phyloP scores from a whole-genome alignment of 2,888 invertebrate species.

The Philonicus albiceps region DNA sequence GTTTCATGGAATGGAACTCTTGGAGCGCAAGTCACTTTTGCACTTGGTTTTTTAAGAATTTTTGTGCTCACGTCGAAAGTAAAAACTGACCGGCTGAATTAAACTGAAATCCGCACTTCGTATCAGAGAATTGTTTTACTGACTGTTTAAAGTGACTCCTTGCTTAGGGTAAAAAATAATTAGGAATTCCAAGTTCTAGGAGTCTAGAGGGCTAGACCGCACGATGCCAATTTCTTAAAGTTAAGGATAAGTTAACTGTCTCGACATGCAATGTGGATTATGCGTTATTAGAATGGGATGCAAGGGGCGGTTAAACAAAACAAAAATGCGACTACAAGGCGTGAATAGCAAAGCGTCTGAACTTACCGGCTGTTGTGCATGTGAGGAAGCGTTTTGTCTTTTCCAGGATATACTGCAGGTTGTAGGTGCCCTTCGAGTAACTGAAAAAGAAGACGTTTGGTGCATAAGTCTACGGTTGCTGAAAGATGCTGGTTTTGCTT shows the following conservation, averaged over 20 bases:
- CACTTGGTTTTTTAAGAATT: too few relatives aligned
- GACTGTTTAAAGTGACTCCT: too few relatives aligned
- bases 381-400: slow-evolving; percentile 63
- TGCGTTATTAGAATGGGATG: slow-evolving; percentile 23
- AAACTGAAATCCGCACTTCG: too few relatives aligned
- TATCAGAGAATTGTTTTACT: too few relatives aligned
- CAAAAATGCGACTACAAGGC: neutral
- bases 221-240: neutral
- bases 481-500: slow-evolving; percentile 49
- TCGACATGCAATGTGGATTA: slow-evolving; percentile 11
- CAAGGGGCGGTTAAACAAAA: neutral
- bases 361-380: slow-evolving; percentile 63
- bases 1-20: too few relatives aligned
- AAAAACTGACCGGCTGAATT: too few relatives aligned
- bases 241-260: neutral
- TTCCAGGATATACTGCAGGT: slow-evolving; percentile 63
- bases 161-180: neutral
- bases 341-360: neutral
- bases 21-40: too few relatives aligned
- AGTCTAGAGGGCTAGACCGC: neutral
- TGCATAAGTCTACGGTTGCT: neutral
- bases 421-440: slow-evolving; percentile 63
- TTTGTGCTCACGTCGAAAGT: too few relatives aligned
- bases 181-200: neutral
- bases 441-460: slow-evolving; percentile 50